Percentiles rank a stretch among this genome's conserved stretches.
Conservation (phyloP, 2,113 vertebrate species). For the Eulemur rufifrons region DNA sequence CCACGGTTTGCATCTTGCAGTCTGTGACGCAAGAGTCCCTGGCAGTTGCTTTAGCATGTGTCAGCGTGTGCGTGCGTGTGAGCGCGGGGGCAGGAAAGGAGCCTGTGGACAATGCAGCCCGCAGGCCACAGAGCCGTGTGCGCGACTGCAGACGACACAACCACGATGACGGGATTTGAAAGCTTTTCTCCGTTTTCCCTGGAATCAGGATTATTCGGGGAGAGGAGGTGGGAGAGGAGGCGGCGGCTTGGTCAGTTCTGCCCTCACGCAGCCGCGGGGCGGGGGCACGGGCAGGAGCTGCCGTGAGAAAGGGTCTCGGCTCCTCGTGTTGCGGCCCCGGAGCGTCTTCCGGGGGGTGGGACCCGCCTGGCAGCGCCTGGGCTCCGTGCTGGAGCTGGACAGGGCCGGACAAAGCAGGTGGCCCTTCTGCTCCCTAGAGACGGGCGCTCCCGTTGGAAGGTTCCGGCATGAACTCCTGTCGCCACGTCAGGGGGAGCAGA, state of each 20-base stretch:
- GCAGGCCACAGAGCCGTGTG: not conserved
- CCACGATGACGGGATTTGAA: not conserved
- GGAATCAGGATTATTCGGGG: not conserved
- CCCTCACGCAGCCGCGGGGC: accelerated
- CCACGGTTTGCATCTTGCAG: not conserved
- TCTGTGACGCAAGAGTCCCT: accelerated
- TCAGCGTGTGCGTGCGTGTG: not conserved
- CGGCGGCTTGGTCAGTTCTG: not conserved
- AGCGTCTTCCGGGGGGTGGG: not conserved
- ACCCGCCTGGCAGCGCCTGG: not conserved
- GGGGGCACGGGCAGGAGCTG: not conserved
- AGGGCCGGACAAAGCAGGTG: not conserved
- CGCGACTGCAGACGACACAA: not conserved
- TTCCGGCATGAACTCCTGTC: not conserved
- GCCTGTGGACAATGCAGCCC: not conserved
- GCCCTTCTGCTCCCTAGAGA: not conserved
- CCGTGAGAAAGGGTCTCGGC: accelerated
- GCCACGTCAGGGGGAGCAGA: not conserved
- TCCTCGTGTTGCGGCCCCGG: not conserved
- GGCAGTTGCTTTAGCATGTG: not conserved
- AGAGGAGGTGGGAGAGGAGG: not conserved
- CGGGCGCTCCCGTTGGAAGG: not conserved
- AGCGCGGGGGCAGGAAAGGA: too few relatives aligned
- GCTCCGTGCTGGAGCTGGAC: not conserved
- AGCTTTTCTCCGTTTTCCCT: not conserved